A percentile compares a stretch with the other conserved stretches of the same genome.
Conservation (phyloP, 1,140 invertebrate species). For the Cydia splendana region DNA sequence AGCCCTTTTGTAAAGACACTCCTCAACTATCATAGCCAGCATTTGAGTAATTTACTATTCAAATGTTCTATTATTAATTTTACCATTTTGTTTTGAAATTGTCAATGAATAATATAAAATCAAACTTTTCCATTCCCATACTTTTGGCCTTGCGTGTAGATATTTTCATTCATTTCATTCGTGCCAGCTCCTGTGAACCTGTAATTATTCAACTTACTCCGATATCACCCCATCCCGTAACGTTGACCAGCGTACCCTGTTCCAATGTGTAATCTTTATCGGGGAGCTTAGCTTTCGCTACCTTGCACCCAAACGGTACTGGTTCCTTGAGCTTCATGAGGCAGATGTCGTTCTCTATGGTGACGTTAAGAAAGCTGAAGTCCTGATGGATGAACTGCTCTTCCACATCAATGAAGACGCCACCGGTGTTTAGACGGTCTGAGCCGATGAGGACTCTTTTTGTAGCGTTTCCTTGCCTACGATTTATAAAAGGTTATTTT, state of each 20-base stretch:
- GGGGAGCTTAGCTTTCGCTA: not conserved
- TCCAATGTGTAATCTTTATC: not conserved
- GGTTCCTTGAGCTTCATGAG: not conserved
- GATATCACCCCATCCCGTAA: conserved; percentile 4
- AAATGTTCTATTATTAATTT: too few relatives aligned
- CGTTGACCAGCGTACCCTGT: not conserved
- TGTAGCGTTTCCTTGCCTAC: conserved; percentile 26
- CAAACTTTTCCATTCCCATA: too few relatives aligned
- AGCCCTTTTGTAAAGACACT: too few relatives aligned
- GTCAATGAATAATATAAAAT: too few relatives aligned
- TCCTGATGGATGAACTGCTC: not conserved
- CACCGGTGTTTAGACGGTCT: not conserved
- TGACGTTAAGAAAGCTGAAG: not conserved
- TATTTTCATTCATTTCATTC: too few relatives aligned
- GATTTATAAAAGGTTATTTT: not conserved
- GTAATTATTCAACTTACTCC: not conserved
- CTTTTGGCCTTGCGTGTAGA: too few relatives aligned
- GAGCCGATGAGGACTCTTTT: conserved; percentile 20
- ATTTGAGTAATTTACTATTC: too few relatives aligned
- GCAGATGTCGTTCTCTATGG: not conserved
- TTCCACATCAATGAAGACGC: not conserved
- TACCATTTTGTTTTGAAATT: too few relatives aligned
- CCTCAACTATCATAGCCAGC: too few relatives aligned
- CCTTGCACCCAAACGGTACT: not conserved
- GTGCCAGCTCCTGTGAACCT: too few relatives aligned